Percentiles rank a stretch among this genome's conserved stretches.
phyloP scores from a whole-genome alignment of 2,797 vertebrate species.

The Micropoecilia bifurca region DNA sequence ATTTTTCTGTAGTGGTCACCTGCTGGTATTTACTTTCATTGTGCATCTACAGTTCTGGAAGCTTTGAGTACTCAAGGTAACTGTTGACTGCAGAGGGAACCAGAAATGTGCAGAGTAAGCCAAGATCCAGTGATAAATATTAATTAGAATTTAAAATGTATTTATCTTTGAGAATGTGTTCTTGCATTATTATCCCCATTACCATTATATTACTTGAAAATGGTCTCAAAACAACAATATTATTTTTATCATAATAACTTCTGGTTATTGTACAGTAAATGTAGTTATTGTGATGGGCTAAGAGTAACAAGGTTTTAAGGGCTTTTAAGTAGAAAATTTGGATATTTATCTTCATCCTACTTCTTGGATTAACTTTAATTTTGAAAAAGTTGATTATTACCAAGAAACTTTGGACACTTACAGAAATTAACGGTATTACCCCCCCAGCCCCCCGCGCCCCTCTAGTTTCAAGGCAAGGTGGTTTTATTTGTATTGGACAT shows the following conservation, averaged over 20 bases:
- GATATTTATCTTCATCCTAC: not conserved
- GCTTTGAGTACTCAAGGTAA: not conserved
- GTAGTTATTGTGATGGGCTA: no score
- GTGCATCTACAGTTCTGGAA: not conserved
- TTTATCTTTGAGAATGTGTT: no score
- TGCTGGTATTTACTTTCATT: not conserved
- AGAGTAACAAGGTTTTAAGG: not conserved
- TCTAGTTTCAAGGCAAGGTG: not conserved
- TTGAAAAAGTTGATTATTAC: not conserved
- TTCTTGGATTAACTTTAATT: not conserved
- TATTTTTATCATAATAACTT: no score
- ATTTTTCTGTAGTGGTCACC: not conserved
- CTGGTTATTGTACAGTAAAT: no score
- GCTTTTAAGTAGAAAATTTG: not conserved
- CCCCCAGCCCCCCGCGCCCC: accelerated
- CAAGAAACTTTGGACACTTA: not conserved
- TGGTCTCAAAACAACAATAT: no score
- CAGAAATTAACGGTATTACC: not conserved
- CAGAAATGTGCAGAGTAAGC: not conserved
- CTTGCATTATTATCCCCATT: no score
- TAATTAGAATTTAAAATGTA: no score
- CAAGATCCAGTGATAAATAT: no score
- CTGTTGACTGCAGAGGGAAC: not conserved
- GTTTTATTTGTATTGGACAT: not conserved
- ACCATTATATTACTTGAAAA: no score